Base-by-base conservation (phyloP, 2,797 vertebrate genomes). In the Enteromius viviparus region DNA sequence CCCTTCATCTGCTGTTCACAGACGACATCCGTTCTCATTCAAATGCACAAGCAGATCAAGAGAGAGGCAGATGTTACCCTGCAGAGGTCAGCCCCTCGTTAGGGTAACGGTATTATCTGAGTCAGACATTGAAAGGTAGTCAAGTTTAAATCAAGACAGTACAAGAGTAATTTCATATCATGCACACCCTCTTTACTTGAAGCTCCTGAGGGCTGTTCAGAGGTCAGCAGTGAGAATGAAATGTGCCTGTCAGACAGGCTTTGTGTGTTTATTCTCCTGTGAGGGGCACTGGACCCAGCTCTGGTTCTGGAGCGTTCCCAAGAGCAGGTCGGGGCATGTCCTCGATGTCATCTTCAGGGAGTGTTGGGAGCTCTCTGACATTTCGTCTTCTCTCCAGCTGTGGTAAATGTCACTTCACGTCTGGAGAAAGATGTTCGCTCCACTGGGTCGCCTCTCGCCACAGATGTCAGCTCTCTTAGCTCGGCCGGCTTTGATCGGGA, bases 361-460 rank as follows among this genome's bases (percentile, higher is more conserved):
- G 15, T 12, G 21, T 53, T 76, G 62, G 10, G 26, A 55, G 29
- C 60, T 75, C 40, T 23, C 78, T 88, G 87, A 85, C 88, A 88
- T 89, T 88, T 87, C 71, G 70, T 85, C 70, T 64, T 86, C 75
- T 87, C 62, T 88, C 83, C 83, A 86, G 85, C 84, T 86, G 87
- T 29, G 80, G 55, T 86, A 87, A 89, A 88, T 88, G 88, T 89
- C 87, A 87, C 87, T 88, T 88, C 76, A 81, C 51, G 82, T 87
- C 84, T 78, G 51, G 19, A 49, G 77, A 23, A 79, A 87, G 76
- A 65, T 90, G 92, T 92, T 88, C 90, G 90, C 89, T 87, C 90
- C 90, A 91, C 89, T 90, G 89, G 86, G 85, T 85, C 80, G 87
- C 91, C 90, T 88, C 87, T 89, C 88, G 29, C 89, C 90, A 90